phyloP scores from a whole-genome alignment of 2,113 vertebrate species.

The Rostratula benghalensis region DNA sequence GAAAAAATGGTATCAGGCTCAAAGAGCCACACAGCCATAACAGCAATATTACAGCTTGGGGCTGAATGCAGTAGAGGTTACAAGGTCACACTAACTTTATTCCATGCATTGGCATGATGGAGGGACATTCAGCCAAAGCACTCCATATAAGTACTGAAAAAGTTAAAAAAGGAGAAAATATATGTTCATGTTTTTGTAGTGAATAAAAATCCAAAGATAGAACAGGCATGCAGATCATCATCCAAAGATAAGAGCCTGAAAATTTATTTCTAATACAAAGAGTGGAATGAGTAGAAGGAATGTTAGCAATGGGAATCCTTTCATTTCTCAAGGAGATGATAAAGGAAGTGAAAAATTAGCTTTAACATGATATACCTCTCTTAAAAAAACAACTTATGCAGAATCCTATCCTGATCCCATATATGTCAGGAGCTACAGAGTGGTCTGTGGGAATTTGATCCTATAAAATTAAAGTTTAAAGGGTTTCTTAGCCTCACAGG shows the following conservation, averaged over 20 bases:
- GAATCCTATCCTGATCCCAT: neutral
- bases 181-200: neutral
- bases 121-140: neutral
- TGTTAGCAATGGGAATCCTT: neutral
- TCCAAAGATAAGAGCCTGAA: neutral
- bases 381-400: neutral
- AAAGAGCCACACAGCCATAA: neutral
- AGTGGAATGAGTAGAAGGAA: neutral
- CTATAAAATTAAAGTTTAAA: neutral
- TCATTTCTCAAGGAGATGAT: neutral
- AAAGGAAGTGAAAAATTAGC: neutral
- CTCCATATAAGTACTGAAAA: neutral
- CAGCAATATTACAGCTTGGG: neutral
- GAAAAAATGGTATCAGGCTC: neutral
- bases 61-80: neutral
- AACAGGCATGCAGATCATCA: neutral
- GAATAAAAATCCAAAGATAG: neutral
- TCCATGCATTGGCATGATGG: neutral
- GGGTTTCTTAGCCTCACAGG: neutral
- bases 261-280: neutral
- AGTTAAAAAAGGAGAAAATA: neutral
- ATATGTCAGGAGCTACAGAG: neutral
- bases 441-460: neutral
- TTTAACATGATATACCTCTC: neutral
- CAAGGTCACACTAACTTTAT: neutral